Base-by-base conservation (phyloP, 1,140 invertebrate genomes). In the Reticulitermes speratus region DNA sequence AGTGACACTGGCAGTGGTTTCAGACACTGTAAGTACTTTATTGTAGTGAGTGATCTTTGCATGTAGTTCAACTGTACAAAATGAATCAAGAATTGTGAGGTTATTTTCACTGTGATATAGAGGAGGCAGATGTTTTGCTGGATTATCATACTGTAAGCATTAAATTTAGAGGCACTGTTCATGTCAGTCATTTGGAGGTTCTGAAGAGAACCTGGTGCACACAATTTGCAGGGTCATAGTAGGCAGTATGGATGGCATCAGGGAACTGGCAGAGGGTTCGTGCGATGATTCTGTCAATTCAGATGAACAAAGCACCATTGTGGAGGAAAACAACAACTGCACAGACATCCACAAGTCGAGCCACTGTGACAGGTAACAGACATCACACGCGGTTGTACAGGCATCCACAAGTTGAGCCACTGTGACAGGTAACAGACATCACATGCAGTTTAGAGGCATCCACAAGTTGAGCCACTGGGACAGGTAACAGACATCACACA, bases 271-370 rank as follows among this genome's bases (percentile, higher is more conserved):
- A 30, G 65, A 75, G 25, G 65, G 25, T 6, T 25, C 25, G 2
- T 14, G 65, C 8, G 65, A 75, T 25, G 19, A 16, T 55, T 21
- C 52, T 21, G 52, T 55, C 19, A 16, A 55, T 21, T 21, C 19
- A 5, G n/a, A 75, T 2, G 65, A 75, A 16, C n/a, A n/a, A 16
- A 30, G 65, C 65, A n/a, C 65, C 65, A 75, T 16, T 25, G 25
- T 75, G n/a, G 65, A 75, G 65, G 65, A 75, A 30, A 75, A 75
- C 65, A 75, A 75, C 65, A 75, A 75, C 65, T 75, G 25, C 65
- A 75, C 65, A 30, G n/a, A 25, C 25, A 75, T 9, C n/a, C 65
- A 11, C 7, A 75, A 75, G n/a, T 75, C n/a, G 8, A 75, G 65
- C n/a, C 25, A 25, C 65, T 75, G 25, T 30, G 65, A 75, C n/a